Percentiles rank a stretch among this genome's conserved stretches.
These are phyloP conservation scores for Plebejus argus DNA, from an alignment of 2,888 invertebrate genomes.

Conservation along the genomic window DNA sequence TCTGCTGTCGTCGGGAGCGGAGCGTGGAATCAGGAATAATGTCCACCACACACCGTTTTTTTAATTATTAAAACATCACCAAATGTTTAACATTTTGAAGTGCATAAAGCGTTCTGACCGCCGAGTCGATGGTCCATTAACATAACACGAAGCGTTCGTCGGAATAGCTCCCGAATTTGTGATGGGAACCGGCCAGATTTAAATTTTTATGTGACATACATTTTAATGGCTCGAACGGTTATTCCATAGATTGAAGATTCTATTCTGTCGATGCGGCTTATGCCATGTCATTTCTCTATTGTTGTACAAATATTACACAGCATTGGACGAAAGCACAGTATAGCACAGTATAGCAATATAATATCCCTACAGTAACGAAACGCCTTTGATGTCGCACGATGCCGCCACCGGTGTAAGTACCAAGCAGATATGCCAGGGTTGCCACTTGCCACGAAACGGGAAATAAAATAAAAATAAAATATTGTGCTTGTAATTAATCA, in stretches of 20 bases:
- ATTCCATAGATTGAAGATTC: background rate
- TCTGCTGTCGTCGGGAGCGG: conserved; percentile 38
- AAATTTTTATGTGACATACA: background rate
- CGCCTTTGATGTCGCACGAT: too few relatives aligned
- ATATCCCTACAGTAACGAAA: too few relatives aligned
- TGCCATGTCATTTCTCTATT: background rate
- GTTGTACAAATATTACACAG: background rate
- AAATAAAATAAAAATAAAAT: too few relatives aligned
- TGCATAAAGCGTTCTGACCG: background rate
- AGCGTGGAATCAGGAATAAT: conserved; percentile 39
- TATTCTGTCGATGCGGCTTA: background rate
- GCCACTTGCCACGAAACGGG: too few relatives aligned
- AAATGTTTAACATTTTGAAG: background rate
- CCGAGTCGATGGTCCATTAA: background rate
- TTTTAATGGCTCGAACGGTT: background rate
- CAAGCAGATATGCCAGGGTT: too few relatives aligned
- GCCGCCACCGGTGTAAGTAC: too few relatives aligned
- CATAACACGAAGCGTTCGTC: background rate
- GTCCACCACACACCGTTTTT: background rate
- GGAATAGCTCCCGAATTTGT: conserved; percentile 6
- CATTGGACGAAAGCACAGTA: background rate
- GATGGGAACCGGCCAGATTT: background rate
- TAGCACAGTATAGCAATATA: too few relatives aligned
- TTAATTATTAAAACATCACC: background rate
- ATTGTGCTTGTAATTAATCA: too few relatives aligned